phyloP scores from a whole-genome alignment of 2,797 vertebrate genomes.

The Phataginus tetradactyla region DNA sequence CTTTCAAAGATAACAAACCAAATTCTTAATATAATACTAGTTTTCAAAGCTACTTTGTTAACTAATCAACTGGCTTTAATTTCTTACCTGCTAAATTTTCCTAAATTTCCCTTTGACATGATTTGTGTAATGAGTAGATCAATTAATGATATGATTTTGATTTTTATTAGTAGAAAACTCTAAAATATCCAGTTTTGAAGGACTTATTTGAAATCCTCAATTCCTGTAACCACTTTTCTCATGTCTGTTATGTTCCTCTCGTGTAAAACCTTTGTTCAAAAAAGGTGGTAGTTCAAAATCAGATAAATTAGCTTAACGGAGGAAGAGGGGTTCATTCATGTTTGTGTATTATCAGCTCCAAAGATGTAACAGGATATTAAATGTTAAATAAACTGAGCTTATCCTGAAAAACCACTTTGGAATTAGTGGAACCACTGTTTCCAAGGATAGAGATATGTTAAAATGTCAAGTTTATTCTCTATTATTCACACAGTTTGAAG shows the following conservation, averaged over 20 bases:
- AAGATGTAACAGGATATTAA: constrained; percentile 40
- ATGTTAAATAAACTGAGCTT: constrained; percentile 54
- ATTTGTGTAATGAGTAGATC: background rate
- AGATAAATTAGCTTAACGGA: constrained; percentile 31
- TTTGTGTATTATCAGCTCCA: constrained; percentile 13
- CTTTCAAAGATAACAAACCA: background rate
- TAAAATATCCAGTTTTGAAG: constrained; percentile 48
- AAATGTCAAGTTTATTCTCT: constrained; percentile 25
- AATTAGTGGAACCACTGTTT: constrained; percentile 43
- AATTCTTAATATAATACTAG: background rate
- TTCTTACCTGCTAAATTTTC: background rate
- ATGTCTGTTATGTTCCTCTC: constrained; percentile 12
- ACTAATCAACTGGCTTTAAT: constrained; percentile 9
- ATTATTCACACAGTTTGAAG: constrained; percentile 26
- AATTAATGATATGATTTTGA: background rate
- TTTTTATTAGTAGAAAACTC: constrained; percentile 10
- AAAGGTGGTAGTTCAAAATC: constrained; percentile 46
- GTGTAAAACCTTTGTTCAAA: constrained; percentile 31
- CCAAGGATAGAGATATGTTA: constrained; percentile 15
- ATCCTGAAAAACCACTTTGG: constrained; percentile 38
- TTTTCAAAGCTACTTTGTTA: background rate
- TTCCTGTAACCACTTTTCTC: constrained; percentile 27
- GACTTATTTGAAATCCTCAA: background rate
- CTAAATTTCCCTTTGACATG: background rate
- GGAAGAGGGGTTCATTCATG: background rate